Evolutionary conservation across 2,888 invertebrate genomes (phyloP), one percentile per base, ranked within the genome.

Genomic region (Parasteatoda lunata): DNA sequence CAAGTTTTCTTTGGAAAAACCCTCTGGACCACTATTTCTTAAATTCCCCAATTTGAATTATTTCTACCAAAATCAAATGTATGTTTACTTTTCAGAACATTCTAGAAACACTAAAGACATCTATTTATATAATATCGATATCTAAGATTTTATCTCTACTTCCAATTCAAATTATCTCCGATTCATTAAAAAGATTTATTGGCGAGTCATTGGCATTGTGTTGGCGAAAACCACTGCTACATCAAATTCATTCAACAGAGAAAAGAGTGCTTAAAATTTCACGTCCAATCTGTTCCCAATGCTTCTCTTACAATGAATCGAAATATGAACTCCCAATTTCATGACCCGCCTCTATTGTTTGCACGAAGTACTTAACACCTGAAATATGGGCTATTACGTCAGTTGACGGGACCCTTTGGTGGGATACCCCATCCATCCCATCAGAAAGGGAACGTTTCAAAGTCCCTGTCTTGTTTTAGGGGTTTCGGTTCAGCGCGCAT

Each of bases 311-410:
- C 11, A 59, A 73, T 59, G 64, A 15, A 45, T 48, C 65, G 47
- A 64, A 76, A 73, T 73, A 45, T 47, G 30, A 15, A 64, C 47
- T 15, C 6, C 13, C 59, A 15, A 64, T 13, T 49, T 5, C 13
- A 45, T 8, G 64, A 51, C 77, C 54, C 65, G 45, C 48, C 11
- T 30, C 47, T 48, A 84, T 84, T 84, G 84, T 84, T 49, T 68
- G 77, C 65, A 11, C 7, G 47, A 45, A 52, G 45, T 78, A 69
- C 49, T 84, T 73, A 78, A 49, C 71, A 84, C 84, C 84, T 84
- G 84, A 84, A 84, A 84, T 84, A 84, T 84, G 73, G 78, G 78
- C 78, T 49, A 30, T 78, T 84, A 73, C 84, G 78, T 84, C 84
- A 78, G 4, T 78, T 84, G 84, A 84, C 84, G 77, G 70, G 78